Percentiles rank a stretch among this genome's conserved stretches.
Conservation (phyloP, 1,140 invertebrate species). For the Hormaphis cornu region DNA sequence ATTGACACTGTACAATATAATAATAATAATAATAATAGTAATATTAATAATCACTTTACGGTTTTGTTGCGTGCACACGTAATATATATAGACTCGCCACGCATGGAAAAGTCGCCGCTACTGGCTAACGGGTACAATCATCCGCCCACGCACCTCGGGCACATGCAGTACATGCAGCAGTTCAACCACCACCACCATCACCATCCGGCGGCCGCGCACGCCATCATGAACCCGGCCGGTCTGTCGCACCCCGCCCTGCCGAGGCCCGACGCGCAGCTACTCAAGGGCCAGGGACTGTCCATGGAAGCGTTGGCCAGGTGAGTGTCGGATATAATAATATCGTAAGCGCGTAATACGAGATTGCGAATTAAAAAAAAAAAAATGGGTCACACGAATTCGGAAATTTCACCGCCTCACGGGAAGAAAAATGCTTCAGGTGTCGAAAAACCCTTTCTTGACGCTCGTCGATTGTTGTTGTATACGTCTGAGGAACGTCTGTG, state of each 20-base stretch:
- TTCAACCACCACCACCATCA: constrained; percentile 46
- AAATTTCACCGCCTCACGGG: no score
- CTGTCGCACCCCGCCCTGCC: constrained; percentile 67
- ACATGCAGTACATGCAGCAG: constrained; percentile 82
- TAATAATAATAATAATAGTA: no score
- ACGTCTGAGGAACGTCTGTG: no score
- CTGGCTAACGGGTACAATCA: constrained; percentile 90
- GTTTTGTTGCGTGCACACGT: no score
- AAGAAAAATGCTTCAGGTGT: no score
- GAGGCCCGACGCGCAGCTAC: constrained; percentile 59
- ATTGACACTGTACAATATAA: no score
- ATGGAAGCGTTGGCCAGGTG: constrained; percentile 77
- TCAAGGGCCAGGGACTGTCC: constrained; percentile 59
- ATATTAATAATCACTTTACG: no score
- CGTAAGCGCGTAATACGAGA: no score
- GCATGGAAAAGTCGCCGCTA: constrained; percentile 77
- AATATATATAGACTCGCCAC: constrained; percentile 13
- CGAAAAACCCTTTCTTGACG: no score
- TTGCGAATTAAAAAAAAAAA: no score
- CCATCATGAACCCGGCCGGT: constrained; percentile 75
- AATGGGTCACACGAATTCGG: no score
- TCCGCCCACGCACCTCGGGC: constrained; percentile 76
- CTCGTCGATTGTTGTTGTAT: no score
- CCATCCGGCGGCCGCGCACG: constrained; percentile 56
- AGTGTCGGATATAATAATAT: constrained; percentile 37